Conservation (phyloP, 2,888 invertebrate species). For the Limnephilus marmoratus region DNA sequence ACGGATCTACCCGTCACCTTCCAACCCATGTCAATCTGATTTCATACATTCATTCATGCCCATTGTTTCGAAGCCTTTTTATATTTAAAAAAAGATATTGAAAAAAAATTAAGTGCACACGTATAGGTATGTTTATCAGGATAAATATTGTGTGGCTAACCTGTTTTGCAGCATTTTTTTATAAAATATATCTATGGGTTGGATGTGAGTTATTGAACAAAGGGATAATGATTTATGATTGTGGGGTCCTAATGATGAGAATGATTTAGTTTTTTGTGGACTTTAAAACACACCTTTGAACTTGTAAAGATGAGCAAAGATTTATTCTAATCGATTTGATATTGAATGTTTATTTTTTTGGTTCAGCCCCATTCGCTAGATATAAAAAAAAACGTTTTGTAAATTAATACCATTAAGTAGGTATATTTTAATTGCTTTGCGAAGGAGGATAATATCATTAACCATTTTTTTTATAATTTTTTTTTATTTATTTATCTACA, state of each 20-base stretch:
- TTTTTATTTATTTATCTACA: too few species aligned
- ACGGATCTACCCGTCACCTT: constrained; percentile 30
- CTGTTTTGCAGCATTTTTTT: background rate
- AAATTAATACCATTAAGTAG: too few species aligned
- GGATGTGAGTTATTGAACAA: background rate
- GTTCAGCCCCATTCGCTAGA: background rate
- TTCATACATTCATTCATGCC: constrained; percentile 40
- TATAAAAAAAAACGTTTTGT: background rate
- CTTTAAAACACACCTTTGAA: background rate
- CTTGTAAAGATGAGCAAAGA: background rate
- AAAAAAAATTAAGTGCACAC: constrained; percentile 42
- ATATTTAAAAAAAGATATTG: background rate
- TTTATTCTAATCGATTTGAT: background rate
- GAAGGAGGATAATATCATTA: too few species aligned
- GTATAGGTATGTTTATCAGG: background rate
- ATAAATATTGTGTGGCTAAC: background rate
- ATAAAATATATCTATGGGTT: background rate
- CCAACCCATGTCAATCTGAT: constrained; percentile 26
- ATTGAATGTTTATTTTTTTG: background rate
- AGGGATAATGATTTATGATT: background rate
- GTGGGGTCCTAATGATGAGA: background rate
- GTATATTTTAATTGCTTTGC: too few species aligned
- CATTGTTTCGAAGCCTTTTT: constrained; percentile 32
- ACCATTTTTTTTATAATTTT: too few species aligned
- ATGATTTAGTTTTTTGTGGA: background rate